phyloP scores from a whole-genome alignment of 2,113 vertebrate genomes.

The Cheirogaleus medius region DNA sequence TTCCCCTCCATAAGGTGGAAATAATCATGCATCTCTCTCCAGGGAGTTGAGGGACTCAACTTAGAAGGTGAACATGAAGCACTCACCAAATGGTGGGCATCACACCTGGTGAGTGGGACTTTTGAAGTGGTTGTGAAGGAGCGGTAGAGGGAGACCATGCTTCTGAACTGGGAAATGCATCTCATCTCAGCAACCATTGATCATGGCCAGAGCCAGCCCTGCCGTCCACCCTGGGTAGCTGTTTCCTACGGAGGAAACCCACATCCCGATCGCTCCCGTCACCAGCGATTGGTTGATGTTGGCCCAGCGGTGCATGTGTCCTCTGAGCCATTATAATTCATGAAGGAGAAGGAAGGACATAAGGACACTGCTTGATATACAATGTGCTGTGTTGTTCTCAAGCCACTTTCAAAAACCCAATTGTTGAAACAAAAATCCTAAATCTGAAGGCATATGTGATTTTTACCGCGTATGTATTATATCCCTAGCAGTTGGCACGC shows the following conservation, averaged over 20 bases:
- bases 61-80: neutral
- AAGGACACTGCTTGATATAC: neutral
- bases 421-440: neutral
- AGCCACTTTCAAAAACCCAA: neutral
- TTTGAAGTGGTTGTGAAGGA: neutral
- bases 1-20: neutral
- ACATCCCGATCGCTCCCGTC: rapidly evolving
- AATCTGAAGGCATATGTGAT: neutral
- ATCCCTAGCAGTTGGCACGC: neutral
- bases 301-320: neutral
- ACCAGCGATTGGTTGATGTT: neutral
- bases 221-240: neutral
- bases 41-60: neutral
- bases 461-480: neutral
- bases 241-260: neutral
- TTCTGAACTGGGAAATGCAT: neutral
- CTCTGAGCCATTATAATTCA: neutral
- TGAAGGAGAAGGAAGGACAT: neutral
- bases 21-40: neutral
- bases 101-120: neutral
- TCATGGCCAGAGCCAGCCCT: neutral
- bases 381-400: neutral
- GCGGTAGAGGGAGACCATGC: neutral
- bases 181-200: neutral
- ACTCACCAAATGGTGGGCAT: neutral